Percentiles rank a stretch among this genome's conserved stretches.
Conservation (phyloP, 2,797 vertebrate species). For the Rhinella marina region DNA sequence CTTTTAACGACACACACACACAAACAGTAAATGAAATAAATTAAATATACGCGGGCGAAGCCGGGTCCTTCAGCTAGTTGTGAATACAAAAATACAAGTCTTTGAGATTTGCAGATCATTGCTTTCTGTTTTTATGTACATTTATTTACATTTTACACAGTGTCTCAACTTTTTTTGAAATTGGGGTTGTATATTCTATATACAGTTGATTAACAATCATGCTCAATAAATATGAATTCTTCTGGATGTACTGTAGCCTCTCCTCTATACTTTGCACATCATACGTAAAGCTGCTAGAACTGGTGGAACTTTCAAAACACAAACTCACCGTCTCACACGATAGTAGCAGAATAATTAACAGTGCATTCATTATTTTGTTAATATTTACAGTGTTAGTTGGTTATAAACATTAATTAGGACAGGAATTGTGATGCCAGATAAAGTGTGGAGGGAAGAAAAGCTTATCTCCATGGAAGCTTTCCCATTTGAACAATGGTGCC, state of each 20-base stretch:
- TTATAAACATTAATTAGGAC: slow-evolving; percentile 41
- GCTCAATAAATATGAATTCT: background rate
- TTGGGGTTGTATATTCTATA: no score
- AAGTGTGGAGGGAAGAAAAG: background rate
- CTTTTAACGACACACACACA: no score
- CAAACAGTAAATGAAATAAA: no score
- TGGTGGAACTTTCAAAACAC: slow-evolving; percentile 13
- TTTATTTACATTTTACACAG: no score
- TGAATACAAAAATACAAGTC: no score
- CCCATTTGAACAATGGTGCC: background rate
- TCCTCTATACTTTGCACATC: background rate
- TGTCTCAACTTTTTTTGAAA: no score
- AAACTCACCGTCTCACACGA: slow-evolving; percentile 33
- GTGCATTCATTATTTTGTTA: slow-evolving; percentile 44
- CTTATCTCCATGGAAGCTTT: background rate
- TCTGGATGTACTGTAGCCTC: background rate
- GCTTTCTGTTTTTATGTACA: no score
- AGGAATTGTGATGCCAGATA: slow-evolving; percentile 4
- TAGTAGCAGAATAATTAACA: slow-evolving; percentile 57
- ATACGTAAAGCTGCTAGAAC: background rate
- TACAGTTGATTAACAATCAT: background rate
- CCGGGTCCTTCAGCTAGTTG: no score
- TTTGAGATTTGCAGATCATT: no score
- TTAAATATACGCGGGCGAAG: no score
- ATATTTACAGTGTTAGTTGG: slow-evolving; percentile 30